Conservation (phyloP, 1,140 invertebrate genomes). For the Calliopsis andreniformis region DNA sequence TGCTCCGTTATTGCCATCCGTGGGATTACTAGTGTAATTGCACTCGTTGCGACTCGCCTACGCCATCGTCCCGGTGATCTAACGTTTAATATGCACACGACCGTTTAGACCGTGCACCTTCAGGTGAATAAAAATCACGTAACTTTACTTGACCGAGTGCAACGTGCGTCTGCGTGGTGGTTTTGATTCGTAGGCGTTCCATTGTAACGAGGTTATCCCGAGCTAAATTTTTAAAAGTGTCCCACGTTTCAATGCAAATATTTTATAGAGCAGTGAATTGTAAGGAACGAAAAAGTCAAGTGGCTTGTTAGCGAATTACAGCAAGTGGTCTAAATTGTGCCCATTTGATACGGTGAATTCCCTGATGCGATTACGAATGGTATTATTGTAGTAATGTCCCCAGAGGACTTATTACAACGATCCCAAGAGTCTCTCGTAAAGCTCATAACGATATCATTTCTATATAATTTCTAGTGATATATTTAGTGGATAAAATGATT, state of each 20-base stretch:
- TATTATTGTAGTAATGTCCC: constrained; percentile 17
- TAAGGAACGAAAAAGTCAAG: not conserved
- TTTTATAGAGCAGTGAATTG: not conserved
- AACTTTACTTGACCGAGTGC: too few species aligned
- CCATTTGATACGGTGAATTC: constrained; percentile 23
- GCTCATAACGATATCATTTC: not conserved
- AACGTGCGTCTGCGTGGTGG: too few species aligned
- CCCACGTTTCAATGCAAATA: too few species aligned
- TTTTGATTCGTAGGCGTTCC: too few species aligned
- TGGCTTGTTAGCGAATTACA: constrained; percentile 31
- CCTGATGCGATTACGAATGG: constrained; percentile 1
- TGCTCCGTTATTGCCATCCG: constrained; percentile 55
- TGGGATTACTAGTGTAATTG: constrained; percentile 60
- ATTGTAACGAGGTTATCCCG: not conserved
- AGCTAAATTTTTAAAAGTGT: too few species aligned
- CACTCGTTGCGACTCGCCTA: constrained; percentile 49
- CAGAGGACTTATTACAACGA: not conserved
- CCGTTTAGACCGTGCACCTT: not conserved
- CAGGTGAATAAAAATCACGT: not conserved
- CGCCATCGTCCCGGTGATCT: constrained; percentile 10
- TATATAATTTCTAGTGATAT: not conserved
- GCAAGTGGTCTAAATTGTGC: not conserved
- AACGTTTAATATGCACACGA: constrained; percentile 35
- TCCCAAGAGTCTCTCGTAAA: not conserved
- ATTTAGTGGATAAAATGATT: too few species aligned